phyloP scores from a whole-genome alignment of 2,113 vertebrate species.

The Toxotes chatareus region DNA sequence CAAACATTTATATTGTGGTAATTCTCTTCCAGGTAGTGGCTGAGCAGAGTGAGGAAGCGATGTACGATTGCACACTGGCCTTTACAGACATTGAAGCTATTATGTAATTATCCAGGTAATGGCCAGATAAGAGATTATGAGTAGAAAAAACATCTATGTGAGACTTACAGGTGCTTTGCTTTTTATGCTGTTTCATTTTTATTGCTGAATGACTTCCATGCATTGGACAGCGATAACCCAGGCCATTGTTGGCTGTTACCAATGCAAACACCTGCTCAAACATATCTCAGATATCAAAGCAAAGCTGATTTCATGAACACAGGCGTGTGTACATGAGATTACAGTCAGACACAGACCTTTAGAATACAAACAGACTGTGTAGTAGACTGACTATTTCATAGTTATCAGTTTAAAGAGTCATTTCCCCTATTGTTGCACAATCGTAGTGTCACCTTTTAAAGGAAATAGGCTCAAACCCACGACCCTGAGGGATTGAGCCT shows the following conservation, averaged over 20 bases:
- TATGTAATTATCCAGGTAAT: neutral
- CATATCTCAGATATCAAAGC: neutral
- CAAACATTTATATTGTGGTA: neutral
- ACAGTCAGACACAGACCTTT: neutral
- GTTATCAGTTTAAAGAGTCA: neutral
- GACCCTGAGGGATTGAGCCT: too few relatives aligned
- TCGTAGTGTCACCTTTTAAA: neutral
- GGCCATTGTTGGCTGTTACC: neutral
- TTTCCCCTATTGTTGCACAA: neutral
- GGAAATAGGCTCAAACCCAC: neutral
- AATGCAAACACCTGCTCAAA: conserved; percentile 19
- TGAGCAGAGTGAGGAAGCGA: neutral
- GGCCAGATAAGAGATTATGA: neutral
- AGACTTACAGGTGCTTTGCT: neutral
- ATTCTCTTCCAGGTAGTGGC: neutral
- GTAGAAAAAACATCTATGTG: neutral
- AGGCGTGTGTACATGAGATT: conserved; percentile 11
- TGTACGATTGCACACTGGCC: neutral
- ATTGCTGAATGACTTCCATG: neutral
- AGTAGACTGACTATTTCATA: neutral
- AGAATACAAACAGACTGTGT: neutral
- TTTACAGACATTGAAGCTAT: neutral
- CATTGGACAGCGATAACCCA: neutral
- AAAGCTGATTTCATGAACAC: conserved; percentile 12
- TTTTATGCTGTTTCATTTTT: neutral